These are phyloP conservation scores for Austrofundulus limnaeus DNA, from an alignment of 2,113 vertebrate genomes.

Conservation along the genomic window DNA sequence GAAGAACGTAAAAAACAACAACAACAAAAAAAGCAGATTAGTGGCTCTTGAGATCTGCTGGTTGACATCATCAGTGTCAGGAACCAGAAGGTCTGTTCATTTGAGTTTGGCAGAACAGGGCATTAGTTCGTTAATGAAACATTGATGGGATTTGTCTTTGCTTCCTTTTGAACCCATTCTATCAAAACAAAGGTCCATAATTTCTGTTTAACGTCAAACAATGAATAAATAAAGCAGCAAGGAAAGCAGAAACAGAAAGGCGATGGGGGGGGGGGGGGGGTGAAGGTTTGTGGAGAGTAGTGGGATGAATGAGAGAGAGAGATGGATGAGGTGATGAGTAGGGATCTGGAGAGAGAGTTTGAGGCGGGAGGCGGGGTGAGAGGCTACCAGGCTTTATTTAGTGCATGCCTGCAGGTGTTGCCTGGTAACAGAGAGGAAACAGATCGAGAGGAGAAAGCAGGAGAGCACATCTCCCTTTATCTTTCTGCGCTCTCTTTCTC, in stretches of 20 bases:
- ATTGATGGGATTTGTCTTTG: too few relatives aligned
- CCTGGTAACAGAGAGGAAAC: conserved; percentile 83
- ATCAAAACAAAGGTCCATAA: neutral
- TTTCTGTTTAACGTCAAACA: conserved; percentile 16
- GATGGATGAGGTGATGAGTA: conserved; percentile 56
- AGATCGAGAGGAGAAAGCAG: conserved; percentile 66
- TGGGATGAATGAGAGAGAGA: conserved; percentile 38
- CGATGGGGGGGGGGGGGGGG: conserved; percentile 24
- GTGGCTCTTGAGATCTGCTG: too few relatives aligned
- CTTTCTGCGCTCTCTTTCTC: conserved; percentile 44
- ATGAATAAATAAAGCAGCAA: neutral
- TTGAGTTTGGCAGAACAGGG: too few relatives aligned
- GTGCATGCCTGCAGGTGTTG: conserved; percentile 85
- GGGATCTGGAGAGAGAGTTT: conserved; percentile 30
- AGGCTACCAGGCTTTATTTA: conserved; percentile 79
- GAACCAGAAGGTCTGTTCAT: too few relatives aligned
- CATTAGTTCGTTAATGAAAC: too few relatives aligned
- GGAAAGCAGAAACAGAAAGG: conserved; percentile 6
- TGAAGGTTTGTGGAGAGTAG: conserved; percentile 21
- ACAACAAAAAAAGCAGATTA: too few relatives aligned
- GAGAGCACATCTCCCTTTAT: conserved; percentile 62
- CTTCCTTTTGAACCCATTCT: neutral
- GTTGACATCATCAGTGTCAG: too few relatives aligned
- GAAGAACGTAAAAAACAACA: too few relatives aligned
- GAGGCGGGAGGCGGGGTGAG: conserved; percentile 32